phyloP scores from a whole-genome alignment of 2,888 invertebrate species.

The Caenorhabditis sp. region DNA sequence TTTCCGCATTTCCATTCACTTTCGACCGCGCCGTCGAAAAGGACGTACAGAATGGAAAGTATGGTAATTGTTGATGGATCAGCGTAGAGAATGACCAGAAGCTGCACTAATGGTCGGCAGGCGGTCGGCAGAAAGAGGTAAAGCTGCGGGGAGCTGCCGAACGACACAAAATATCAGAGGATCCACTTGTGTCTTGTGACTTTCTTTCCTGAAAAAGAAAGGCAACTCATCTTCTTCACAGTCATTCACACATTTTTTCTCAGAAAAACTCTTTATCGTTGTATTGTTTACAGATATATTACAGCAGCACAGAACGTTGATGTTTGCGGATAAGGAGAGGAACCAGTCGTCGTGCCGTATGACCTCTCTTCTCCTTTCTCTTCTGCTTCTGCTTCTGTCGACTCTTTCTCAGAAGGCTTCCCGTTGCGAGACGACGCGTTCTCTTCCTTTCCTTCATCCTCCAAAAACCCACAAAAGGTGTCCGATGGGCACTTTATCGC shows the following conservation, averaged over 20 bases:
- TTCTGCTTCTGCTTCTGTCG: no score
- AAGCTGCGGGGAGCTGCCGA: constrained; percentile 6
- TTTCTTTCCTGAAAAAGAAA: no score
- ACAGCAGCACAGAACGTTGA: constrained; percentile 29
- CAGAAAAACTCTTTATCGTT: constrained; percentile 7
- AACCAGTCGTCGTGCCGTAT: constrained; percentile 6
- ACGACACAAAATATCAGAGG: no score
- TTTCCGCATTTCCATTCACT: background rate
- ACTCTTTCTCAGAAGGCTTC: constrained; percentile 27
- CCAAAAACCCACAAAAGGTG: constrained; percentile 24
- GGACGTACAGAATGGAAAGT: constrained; percentile 9
- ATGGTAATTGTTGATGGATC: constrained; percentile 34
- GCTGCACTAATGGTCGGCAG: constrained; percentile 1
- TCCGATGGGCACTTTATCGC: constrained; percentile 34
- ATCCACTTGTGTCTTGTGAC: no score
- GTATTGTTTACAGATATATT: constrained; percentile 12
- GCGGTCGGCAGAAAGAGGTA: background rate
- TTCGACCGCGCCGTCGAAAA: background rate
- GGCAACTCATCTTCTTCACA: background rate
- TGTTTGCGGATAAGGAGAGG: constrained; percentile 11
- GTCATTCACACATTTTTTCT: background rate
- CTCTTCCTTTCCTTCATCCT: background rate
- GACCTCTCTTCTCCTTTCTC: constrained; percentile 1
- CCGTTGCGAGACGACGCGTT: constrained; percentile 10
- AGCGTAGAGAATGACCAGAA: constrained; percentile 2